phyloP scores from a whole-genome alignment of 2,888 invertebrate species.

The Neoascia interrupta region DNA sequence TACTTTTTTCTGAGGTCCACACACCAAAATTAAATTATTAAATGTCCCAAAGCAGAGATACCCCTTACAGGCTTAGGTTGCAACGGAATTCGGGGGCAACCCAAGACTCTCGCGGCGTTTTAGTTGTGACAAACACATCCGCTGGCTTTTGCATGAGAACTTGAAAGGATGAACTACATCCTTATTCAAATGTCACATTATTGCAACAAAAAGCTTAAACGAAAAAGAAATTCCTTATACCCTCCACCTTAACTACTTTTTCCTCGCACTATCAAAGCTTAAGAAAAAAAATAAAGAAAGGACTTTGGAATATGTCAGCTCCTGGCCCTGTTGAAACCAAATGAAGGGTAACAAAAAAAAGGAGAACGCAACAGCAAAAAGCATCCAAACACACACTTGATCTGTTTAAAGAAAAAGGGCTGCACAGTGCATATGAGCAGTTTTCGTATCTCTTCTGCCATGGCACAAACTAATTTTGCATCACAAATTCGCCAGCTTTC shows the following conservation, averaged over 20 bases:
- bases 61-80: too few species aligned
- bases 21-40: too few species aligned
- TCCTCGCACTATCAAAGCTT: too few species aligned
- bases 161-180: too few species aligned
- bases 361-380: not conserved
- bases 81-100: too few species aligned
- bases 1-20: too few species aligned
- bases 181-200: conserved; percentile 58
- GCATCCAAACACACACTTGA: conserved; percentile 33
- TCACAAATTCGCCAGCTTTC: conserved; percentile 51
- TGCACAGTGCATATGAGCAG: conserved; percentile 17
- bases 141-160: too few species aligned
- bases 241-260: conserved; percentile 3
- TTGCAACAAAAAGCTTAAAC: conserved; percentile 13
- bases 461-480: conserved; percentile 57
- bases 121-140: too few species aligned
- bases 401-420: conserved; percentile 25
- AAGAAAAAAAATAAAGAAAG: too few species aligned
- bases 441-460: conserved; percentile 10
- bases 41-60: too few species aligned
- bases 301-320: conserved; percentile 51
- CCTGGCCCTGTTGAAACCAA: conserved; percentile 4
- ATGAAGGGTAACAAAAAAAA: conserved; percentile 1
- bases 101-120: too few species aligned
- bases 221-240: conserved; percentile 10